phyloP scores from a whole-genome alignment of 1,140 invertebrate genomes.

The Drosophila lacertosa region DNA sequence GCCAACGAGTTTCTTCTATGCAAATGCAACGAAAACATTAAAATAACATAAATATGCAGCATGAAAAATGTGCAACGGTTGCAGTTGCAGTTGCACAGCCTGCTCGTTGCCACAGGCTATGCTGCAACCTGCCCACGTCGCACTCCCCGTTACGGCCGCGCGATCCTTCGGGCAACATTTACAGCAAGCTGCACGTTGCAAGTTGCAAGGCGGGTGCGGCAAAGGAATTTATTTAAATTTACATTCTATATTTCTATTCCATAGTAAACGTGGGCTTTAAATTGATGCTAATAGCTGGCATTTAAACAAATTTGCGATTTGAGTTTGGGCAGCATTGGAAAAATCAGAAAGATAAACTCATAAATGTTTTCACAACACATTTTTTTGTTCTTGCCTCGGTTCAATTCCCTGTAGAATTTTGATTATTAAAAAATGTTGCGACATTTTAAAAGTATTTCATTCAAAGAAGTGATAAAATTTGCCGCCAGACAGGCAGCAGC shows the following conservation, averaged over 20 bases:
- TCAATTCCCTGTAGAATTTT: conserved; percentile 9
- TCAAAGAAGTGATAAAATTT: conserved; percentile 50
- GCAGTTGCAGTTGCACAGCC: conserved; percentile 39
- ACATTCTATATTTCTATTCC: conserved; percentile 1
- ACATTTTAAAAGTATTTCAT: conserved; percentile 36
- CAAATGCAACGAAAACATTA: conserved; percentile 47
- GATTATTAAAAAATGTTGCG: conserved; percentile 16
- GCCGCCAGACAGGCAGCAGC: conserved; percentile 27
- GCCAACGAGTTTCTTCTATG: conserved; percentile 50
- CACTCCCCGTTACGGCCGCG: conserved; percentile 12
- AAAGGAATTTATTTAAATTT: conserved; percentile 35
- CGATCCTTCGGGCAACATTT: conserved; percentile 31
- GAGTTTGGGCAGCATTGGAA: neutral
- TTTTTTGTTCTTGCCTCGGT: neutral
- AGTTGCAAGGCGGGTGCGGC: conserved; percentile 16
- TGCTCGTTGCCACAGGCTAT: conserved; percentile 12
- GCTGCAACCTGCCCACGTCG: conserved; percentile 36
- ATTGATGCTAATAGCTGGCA: no score
- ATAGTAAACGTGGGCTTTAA: no score
- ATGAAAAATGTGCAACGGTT: conserved; percentile 52
- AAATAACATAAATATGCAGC: conserved; percentile 51
- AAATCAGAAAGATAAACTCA: neutral
- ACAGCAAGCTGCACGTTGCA: conserved; percentile 5
- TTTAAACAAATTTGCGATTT: no score
- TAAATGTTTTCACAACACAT: neutral